Evolutionary conservation across 2,113 vertebrate species (phyloP).

Genomic region (Dromiciops gliroides): DNA sequence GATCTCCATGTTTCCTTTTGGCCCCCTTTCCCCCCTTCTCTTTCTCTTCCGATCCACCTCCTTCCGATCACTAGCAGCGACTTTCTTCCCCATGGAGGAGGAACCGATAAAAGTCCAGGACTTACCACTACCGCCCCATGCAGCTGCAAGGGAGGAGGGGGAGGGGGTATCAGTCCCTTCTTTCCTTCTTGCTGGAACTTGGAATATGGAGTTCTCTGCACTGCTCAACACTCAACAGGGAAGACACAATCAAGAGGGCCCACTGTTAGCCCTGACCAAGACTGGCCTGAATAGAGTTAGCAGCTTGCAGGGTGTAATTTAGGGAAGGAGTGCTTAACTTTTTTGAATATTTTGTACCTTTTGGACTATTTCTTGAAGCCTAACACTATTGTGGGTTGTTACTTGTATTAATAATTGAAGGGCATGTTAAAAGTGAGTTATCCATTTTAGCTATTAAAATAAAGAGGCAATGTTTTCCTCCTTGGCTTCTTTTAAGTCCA

Average conservation of each 20-base stretch:
- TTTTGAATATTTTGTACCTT: not conserved
- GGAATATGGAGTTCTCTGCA: not conserved
- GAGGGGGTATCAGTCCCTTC: not conserved
- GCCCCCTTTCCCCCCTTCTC: not conserved
- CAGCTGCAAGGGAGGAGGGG: not conserved
- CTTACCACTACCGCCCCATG: not conserved
- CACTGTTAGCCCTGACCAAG: not conserved
- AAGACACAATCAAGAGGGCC: not conserved
- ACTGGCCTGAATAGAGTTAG: not conserved
- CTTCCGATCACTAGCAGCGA: not conserved
- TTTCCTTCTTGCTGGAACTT: not conserved
- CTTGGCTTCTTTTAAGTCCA: not conserved
- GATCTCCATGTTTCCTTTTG: not conserved
- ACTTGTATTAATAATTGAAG: not conserved
- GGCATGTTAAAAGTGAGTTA: not conserved
- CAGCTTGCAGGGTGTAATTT: not conserved
- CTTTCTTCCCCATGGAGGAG: not conserved
- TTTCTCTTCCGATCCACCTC: not conserved
- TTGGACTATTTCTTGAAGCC: not conserved
- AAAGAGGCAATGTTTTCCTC: not conserved
- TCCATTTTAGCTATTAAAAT: not conserved
- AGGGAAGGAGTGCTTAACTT: not conserved
- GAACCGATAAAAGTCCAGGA: not conserved
- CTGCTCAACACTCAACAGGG: not conserved
- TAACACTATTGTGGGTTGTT: not conserved